These are phyloP conservation scores for Muntiacus reevesi DNA, from an alignment of 2,113 vertebrate species.

Conservation along the genomic window DNA sequence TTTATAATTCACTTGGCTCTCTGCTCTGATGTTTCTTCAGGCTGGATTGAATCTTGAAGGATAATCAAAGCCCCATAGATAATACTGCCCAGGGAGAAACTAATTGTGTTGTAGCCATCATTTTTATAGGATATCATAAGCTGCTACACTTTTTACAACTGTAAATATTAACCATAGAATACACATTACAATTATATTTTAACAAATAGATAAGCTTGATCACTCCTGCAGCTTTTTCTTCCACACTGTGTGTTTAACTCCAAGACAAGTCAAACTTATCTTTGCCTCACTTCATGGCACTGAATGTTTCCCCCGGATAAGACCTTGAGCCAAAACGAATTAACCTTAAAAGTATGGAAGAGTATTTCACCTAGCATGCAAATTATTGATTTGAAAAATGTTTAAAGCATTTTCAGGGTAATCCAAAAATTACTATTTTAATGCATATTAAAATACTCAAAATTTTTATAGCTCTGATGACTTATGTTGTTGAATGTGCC, in stretches of 20 bases:
- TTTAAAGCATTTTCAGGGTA: conserved; percentile 35
- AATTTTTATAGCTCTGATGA: conserved; percentile 65
- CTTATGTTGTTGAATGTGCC: conserved; percentile 27
- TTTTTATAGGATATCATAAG: background rate
- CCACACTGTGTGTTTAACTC: background rate
- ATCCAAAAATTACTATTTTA: conserved; percentile 63
- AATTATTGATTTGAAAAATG: conserved; percentile 4
- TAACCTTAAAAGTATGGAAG: conserved; percentile 18
- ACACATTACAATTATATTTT: background rate
- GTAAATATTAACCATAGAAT: conserved; percentile 3
- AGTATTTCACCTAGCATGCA: background rate
- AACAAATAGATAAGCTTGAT: background rate
- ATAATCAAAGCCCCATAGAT: background rate
- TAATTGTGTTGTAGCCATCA: background rate
- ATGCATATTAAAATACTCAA: conserved; percentile 52
- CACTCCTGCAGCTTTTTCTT: background rate
- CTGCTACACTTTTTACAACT: background rate
- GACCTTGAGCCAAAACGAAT: conserved; percentile 4
- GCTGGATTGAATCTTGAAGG: background rate
- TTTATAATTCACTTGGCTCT: background rate
- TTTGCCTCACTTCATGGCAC: background rate
- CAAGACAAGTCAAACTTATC: background rate
- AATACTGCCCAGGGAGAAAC: background rate
- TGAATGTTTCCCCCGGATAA: conserved; percentile 13
- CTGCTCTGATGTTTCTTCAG: background rate